Evolutionary conservation across 2,113 vertebrate genomes (phyloP), one percentile per base, ranked within the genome.

Genomic region (Cranoglanis bouderius): DNA sequence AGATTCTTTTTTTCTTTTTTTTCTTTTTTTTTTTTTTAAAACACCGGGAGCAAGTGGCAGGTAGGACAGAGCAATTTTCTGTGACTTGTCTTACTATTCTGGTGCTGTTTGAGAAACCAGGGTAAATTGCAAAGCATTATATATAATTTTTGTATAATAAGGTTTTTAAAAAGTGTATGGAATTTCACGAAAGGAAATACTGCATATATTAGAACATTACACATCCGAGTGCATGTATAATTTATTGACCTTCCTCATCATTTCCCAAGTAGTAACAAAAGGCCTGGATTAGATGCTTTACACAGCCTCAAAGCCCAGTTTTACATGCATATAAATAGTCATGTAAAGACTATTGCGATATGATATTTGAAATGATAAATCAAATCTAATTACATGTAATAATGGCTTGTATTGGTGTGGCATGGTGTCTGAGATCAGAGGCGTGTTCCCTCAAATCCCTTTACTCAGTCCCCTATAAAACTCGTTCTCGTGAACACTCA

Each of bases 61-160:
- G 59, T 85, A 46, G 83, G 61, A n/a, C 83, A 85, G 61, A 49
- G 61, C 61, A 67, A 49, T 85, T 49, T 85, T 67, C 29, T 67
- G 29, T 65, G 38, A n/a, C 6, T 29, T 82, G 38, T 38, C 26
- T 80, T n/a, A 46, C 57, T 63, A 12, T 8, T 65, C 61, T 55
- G 46, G 13, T 74, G 32, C 13, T 55, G 21, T 40, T 81, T n/a
- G 49, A 70, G 29, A 67, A 49, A 53, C 10, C 43, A 4, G 4
- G 9, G 21, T 59, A 65, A 40, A 65, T 18, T 59, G 13, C 49
- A 16, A n/a, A 75, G 26, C 40, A 51, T 72, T 12, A 49, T 13
- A 84, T 29, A 49, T 77, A 0, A 29, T 24, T 59, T 32, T 77
- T 53, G 61, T n/a, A 38, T 67, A 40, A 70, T 82, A 78, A 87